These are phyloP conservation scores for Proales similis DNA, from an alignment of 1,140 invertebrate genomes.

Conservation along the genomic window DNA sequence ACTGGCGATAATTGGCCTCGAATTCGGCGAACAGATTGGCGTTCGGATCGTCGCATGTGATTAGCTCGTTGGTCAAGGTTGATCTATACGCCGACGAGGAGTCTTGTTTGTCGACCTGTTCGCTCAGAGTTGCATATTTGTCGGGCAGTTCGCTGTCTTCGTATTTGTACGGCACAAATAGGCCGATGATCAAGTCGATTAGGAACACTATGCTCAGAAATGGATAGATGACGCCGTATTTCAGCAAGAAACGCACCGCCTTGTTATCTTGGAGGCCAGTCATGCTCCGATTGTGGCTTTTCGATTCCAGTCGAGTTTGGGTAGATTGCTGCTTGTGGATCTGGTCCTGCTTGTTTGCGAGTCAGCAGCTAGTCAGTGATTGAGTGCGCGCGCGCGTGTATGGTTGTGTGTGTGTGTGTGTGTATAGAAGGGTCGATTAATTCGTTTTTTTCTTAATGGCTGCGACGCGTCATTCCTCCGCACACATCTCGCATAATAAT, in stretches of 20 bases:
- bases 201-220: constrained; percentile 17
- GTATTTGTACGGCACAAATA: constrained; percentile 33
- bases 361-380: no score
- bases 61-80: constrained; percentile 5
- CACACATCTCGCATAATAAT: no score
- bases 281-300: no score
- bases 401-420: no score
- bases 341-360: no score
- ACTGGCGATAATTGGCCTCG: not conserved
- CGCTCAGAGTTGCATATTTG: constrained; percentile 9
- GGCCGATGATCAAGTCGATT: constrained; percentile 26
- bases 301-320: no score
- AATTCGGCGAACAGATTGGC: constrained; percentile 20
- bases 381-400: no score
- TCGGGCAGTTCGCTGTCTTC: constrained; percentile 25
- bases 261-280: no score
- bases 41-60: not conserved
- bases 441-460: no score
- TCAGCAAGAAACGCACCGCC: not conserved
- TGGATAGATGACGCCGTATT: constrained; percentile 30
- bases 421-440: no score
- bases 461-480: no score
- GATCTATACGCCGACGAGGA: constrained; percentile 1
- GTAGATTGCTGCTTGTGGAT: no score
- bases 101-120: not conserved